phyloP scores from a whole-genome alignment of 2,888 invertebrate species.

The Lycia hirtaria region DNA sequence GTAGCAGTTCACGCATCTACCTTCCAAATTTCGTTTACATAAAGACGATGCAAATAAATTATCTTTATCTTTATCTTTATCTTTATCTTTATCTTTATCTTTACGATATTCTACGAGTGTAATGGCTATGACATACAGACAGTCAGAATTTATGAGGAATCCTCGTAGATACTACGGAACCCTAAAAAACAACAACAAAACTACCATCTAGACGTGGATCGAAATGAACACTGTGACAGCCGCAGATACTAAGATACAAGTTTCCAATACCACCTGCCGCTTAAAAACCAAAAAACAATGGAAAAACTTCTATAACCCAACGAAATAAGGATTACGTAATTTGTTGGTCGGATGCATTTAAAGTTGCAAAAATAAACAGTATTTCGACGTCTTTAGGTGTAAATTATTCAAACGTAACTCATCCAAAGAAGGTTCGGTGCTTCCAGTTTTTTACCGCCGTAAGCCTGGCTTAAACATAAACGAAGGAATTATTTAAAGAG shows the following conservation, averaged over 20 bases:
- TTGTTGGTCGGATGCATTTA: constrained; percentile 25
- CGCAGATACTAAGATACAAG: constrained; percentile 63
- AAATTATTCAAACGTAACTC: constrained; percentile 80
- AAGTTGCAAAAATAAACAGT: constrained; percentile 53
- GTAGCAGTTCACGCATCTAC: no score
- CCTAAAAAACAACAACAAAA: constrained; percentile 35
- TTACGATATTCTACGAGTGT: no score
- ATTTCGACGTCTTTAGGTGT: constrained; percentile 76
- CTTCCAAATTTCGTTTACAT: no score
- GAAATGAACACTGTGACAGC: constrained; percentile 67
- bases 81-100: no score
- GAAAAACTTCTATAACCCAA: constrained; percentile 42
- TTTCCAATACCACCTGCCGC: constrained; percentile 44
- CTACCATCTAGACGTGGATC: constrained; percentile 50
- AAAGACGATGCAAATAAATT: no score
- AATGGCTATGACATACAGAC: no score
- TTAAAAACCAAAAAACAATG: constrained; percentile 2
- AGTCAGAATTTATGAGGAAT: no score
- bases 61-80: no score
- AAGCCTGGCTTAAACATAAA: constrained; percentile 72
- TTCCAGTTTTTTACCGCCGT: constrained; percentile 71
- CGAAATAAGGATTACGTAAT: constrained; percentile 39
- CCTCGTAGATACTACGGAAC: no score
- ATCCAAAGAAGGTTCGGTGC: constrained; percentile 68
- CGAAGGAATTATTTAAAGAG: constrained; percentile 71